Percentiles rank a stretch among this genome's conserved stretches.
phyloP scores from a whole-genome alignment of 1,140 invertebrate genomes.

The Pseudomyrmex sp. region DNA sequence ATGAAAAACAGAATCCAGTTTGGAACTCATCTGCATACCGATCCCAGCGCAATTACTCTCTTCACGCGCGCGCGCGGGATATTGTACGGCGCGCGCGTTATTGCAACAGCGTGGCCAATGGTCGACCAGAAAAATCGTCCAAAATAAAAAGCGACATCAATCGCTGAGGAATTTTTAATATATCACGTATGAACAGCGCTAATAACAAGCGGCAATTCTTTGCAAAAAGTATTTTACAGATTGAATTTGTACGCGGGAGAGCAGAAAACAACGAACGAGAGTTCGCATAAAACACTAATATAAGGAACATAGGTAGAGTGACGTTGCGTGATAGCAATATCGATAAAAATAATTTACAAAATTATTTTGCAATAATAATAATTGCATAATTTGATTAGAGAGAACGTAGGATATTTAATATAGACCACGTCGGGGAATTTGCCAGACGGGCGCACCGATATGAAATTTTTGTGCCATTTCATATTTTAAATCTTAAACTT shows the following conservation, averaged over 20 bases:
- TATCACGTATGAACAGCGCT: neutral
- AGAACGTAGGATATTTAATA: neutral
- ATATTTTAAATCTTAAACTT: slow-evolving; percentile 33
- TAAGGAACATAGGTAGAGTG: too few relatives aligned
- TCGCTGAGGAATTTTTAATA: slow-evolving; percentile 26
- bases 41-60: slow-evolving; percentile 51
- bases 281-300: too few relatives aligned
- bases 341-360: too few relatives aligned
- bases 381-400: too few relatives aligned
- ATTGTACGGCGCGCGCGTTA: slow-evolving; percentile 30
- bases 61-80: slow-evolving; percentile 19
- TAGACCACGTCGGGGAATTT: neutral
- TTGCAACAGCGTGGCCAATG: slow-evolving; percentile 32
- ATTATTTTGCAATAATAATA: too few relatives aligned
- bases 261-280: neutral
- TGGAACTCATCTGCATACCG: slow-evolving; percentile 60
- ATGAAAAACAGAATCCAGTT: slow-evolving; percentile 79
- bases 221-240: neutral
- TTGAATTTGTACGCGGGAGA: neutral
- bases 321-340: too few relatives aligned
- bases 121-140: slow-evolving; percentile 21
- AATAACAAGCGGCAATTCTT: neutral
- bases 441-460: neutral
- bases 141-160: slow-evolving; percentile 34
- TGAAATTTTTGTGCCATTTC: neutral